Evolutionary conservation across 2,888 invertebrate genomes (phyloP).

Genomic region (Noctua janthe): DNA sequence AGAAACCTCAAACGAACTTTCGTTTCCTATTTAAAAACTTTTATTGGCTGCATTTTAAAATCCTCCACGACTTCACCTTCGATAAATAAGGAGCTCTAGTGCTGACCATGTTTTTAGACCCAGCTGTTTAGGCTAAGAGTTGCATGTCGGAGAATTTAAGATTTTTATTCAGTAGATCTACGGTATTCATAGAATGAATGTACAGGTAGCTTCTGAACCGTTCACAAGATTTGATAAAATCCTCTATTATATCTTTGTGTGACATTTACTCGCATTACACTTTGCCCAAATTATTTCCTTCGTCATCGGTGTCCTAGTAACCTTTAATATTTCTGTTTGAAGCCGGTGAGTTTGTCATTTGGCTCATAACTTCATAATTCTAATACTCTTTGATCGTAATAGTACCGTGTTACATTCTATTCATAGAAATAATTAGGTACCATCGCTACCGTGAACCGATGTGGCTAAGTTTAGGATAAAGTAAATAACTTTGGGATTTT

Average conservation of each 20-base stretch:
- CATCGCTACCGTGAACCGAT: neutral
- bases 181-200: neutral
- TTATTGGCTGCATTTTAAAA: neutral
- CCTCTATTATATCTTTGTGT: neutral
- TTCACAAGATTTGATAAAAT: neutral
- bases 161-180: neutral
- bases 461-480: neutral
- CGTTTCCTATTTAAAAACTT: neutral
- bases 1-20: neutral
- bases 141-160: neutral
- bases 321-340: constrained; percentile 50
- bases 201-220: neutral
- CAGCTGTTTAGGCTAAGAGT: neutral
- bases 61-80: neutral
- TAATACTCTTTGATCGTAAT: constrained; percentile 22
- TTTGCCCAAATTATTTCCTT: constrained; percentile 36
- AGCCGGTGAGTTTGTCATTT: constrained; percentile 19
- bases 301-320: constrained; percentile 45
- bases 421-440: constrained; percentile 23
- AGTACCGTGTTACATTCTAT: neutral
- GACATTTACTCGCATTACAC: constrained; percentile 20
- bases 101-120: neutral
- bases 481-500: neutral
- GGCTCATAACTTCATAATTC: constrained; percentile 21
- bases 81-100: neutral